Evolutionary conservation across 2,113 vertebrate species (phyloP).

Genomic region (Oryctolagus cuniculus): mOryCun1.1 NC_091443.1:56677001-56677500

Average conservation of each 20-base stretch:
- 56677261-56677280: not conserved
- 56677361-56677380: not conserved
- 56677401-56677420: not conserved
- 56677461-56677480: conserved; percentile 31
- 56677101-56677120: not conserved
- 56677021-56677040: not conserved
- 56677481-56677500: not conserved
- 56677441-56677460: not conserved
- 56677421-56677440: conserved; percentile 37
- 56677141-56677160: not conserved
- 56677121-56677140: not conserved
- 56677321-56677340: not conserved
- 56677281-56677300: not conserved
- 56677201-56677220: not conserved
- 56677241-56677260: not conserved
- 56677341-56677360: not conserved
- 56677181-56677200: not conserved
- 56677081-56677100: not conserved
- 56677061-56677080: too few species aligned
- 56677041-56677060: not conserved
- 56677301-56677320: not conserved
- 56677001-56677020: not conserved
- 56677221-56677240: not conserved
- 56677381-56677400: not conserved
- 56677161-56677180: not conserved